Conservation (phyloP, 2,113 vertebrate species). For the Butorides virescens region DNA sequence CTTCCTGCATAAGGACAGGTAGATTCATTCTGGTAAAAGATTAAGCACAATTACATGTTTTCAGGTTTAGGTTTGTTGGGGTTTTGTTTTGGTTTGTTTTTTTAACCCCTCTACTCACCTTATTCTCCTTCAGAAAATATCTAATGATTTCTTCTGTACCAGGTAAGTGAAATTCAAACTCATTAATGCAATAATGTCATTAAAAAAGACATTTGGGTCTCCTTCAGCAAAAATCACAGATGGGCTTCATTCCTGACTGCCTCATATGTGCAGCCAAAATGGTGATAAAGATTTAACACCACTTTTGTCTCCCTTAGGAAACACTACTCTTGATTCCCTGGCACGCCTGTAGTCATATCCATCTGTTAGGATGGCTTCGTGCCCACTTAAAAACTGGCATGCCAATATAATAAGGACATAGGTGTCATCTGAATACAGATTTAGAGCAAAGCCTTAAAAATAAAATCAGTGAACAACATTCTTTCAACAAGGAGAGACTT, state of each 20-base stretch:
- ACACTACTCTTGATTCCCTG: constrained; percentile 29
- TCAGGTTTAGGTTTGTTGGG: not conserved
- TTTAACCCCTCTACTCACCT: not conserved
- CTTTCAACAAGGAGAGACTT: not conserved
- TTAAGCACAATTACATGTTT: not conserved
- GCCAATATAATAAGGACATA: constrained; percentile 47
- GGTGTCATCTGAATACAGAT: constrained; percentile 47
- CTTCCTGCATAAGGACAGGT: not conserved
- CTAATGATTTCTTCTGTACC: not conserved
- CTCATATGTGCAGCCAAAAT: constrained; percentile 24
- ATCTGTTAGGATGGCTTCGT: constrained; percentile 55
- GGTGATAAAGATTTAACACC: constrained; percentile 59
- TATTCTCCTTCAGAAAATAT: not conserved
- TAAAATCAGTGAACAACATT: not conserved
- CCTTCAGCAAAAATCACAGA: constrained; percentile 45
- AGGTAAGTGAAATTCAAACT: not conserved
- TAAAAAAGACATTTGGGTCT: constrained; percentile 40
- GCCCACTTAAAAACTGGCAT: constrained; percentile 17
- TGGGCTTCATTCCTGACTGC: not conserved
- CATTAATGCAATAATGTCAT: constrained; percentile 30
- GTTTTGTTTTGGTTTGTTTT: not conserved
- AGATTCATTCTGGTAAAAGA: not conserved
- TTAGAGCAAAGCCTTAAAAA: constrained; percentile 40
- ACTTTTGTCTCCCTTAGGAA: constrained; percentile 46
- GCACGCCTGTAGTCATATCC: constrained; percentile 36